Base-by-base conservation (phyloP, 2,888 invertebrate species). In the Andricus curvator region DNA sequence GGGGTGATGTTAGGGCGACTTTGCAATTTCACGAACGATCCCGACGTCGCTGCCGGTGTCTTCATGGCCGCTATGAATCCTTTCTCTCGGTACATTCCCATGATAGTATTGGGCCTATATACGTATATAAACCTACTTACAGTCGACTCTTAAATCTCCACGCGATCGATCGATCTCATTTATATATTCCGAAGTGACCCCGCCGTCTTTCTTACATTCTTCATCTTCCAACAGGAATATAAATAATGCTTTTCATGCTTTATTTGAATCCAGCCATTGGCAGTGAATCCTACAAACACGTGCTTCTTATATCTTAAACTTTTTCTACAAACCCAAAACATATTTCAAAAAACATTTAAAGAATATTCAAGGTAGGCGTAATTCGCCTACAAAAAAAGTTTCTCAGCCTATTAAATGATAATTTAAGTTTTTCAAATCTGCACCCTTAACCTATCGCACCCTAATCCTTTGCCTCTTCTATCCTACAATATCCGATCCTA, bases 151-250 rank as follows among this genome's bases (percentile, higher is more conserved):
- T 20, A 65, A 65, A 65, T 33, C 65, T 65, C 20, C 65, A 17
- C 2, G 8, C 65, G 29, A 33, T 8, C 13, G 65, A 65, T 65
- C 65, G 20, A 33, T 65, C 33, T 17, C 56, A 56, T 56, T 56
- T n/a, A 56, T 56, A 56, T n/a, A 56, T 56, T n/a, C 56, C n/a
- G n/a, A 56, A 9, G 56, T n/a, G 8, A 56, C 56, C n/a, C n/a
- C n/a, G n/a, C n/a, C 9, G 56, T 9, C 8, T n/a, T 56, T n/a
- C 56, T 56, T n/a, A 9, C n/a, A 56, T 56, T 56, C 56, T 56
- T 56, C 56, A 56, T 56, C n/a, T 56, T 56, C 56, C 56, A 56
- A n/a, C 56, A n/a, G 56, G n/a, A n/a, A 56, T 56, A n/a, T 44
- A 22, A 37, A 67, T 41, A 44, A 67, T n/a, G n/a, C 22, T 15